A percentile compares a stretch with the other conserved stretches of the same genome.
Conservation (phyloP, 2,888 invertebrate genomes). For the Drosophila meridiana region DNA sequence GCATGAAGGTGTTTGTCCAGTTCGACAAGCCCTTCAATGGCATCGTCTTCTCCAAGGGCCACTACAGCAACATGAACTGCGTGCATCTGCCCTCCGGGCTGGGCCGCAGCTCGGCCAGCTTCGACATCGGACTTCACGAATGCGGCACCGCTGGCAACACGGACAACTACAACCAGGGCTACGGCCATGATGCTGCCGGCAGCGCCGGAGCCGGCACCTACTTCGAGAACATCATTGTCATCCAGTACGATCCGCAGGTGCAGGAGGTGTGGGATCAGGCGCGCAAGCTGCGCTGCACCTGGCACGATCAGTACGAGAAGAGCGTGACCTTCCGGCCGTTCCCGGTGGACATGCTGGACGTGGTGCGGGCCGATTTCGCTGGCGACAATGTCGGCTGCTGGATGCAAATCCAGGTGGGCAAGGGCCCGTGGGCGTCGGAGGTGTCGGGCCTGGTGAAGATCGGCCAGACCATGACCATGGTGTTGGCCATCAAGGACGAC, state of each 20-base stretch:
- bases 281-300: constrained; percentile 95
- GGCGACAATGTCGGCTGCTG: constrained; percentile 98
- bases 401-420: constrained; percentile 98
- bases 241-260: constrained; percentile 96
- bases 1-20: constrained; percentile 97
- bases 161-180: constrained; percentile 94
- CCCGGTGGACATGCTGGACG: constrained; percentile 97
- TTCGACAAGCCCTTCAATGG: constrained; percentile 98
- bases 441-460: constrained; percentile 97
- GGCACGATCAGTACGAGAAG: constrained; percentile 98
- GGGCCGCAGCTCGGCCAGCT: constrained; percentile 94
- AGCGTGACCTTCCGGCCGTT: constrained; percentile 97
- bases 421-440: constrained; percentile 98
- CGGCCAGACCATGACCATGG: constrained; percentile 98
- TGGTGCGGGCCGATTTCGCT: constrained; percentile 97
- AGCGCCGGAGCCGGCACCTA: constrained; percentile 92
- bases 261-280: constrained; percentile 99
- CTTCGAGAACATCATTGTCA: constrained; percentile 96
- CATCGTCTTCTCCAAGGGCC: constrained; percentile 97
- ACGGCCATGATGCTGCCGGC: constrained; percentile 90
- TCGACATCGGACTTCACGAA: constrained; percentile 95
- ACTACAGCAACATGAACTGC: constrained; percentile 96
- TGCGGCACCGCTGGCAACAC: constrained; percentile 97
- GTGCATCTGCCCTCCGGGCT: constrained; percentile 95
- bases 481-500: constrained; percentile 96